Percentiles rank a stretch among this genome's conserved stretches.
Conservation (phyloP, 2,113 vertebrate species). For the Eclectus roratus region DNA sequence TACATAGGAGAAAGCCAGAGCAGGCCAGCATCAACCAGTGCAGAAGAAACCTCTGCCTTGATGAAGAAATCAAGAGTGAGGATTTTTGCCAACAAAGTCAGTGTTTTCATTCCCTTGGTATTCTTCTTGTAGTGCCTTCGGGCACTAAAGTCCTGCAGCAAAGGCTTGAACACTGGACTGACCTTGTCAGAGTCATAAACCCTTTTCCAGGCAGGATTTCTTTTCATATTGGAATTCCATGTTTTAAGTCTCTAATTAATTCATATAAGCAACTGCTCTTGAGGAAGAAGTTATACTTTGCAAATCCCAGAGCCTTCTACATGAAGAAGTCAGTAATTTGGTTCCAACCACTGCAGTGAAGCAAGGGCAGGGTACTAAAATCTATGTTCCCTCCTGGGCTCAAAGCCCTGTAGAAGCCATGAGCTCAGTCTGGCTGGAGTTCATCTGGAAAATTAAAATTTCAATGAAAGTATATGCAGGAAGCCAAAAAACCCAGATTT, state of each 20-base stretch:
- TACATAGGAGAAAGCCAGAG: neutral
- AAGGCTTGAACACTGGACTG: neutral
- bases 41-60: neutral
- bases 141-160: neutral
- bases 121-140: neutral
- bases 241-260: neutral
- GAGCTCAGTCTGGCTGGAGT: neutral
- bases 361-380: neutral
- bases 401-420: neutral
- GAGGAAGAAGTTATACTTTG: neutral
- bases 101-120: neutral
- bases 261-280: neutral
- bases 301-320: neutral
- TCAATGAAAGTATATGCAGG: neutral
- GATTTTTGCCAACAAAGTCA: neutral
- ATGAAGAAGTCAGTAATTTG: neutral
- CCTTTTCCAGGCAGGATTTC: neutral
- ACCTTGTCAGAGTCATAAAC: neutral
- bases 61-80: neutral
- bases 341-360: neutral
- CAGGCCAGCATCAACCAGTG: neutral
- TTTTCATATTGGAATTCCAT: neutral
- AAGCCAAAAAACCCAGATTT: neutral
- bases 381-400: neutral
- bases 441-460: conserved; percentile 3